Percentiles rank a stretch among this genome's conserved stretches.
phyloP scores from a whole-genome alignment of 2,797 vertebrate species.

The Danio choprae region DNA sequence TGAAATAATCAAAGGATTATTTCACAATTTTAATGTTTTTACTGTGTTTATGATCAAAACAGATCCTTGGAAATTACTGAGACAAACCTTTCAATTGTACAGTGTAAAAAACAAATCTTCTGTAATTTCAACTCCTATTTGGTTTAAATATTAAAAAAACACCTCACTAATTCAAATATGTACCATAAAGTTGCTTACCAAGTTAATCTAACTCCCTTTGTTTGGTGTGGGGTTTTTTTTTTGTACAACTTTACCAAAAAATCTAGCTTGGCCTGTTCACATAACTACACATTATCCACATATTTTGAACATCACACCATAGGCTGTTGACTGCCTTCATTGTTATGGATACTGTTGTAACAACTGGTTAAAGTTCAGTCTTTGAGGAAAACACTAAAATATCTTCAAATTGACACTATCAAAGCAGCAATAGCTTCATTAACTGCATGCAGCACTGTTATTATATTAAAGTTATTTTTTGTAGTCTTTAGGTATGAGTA shows the following conservation, averaged over 20 bases:
- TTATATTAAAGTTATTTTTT: too few relatives aligned
- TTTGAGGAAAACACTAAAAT: neutral
- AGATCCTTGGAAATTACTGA: too few relatives aligned
- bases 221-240: too few relatives aligned
- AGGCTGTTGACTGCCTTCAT: neutral
- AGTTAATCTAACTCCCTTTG: too few relatives aligned
- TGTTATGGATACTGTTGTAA: conserved; percentile 8
- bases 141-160: too few relatives aligned
- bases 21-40: too few relatives aligned
- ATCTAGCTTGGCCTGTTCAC: neutral
- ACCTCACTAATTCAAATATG: too few relatives aligned
- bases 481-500: neutral
- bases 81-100: too few relatives aligned
- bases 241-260: neutral
- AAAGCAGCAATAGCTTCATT: neutral
- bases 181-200: too few relatives aligned
- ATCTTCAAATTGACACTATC: neutral
- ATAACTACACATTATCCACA: neutral
- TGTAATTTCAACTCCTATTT: too few relatives aligned
- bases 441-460: neutral
- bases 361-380: neutral
- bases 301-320: conserved; percentile 15
- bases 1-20: too few relatives aligned
- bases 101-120: neutral
- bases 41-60: too few relatives aligned